phyloP scores from a whole-genome alignment of 2,113 vertebrate genomes.

The Cryptomyrus ogoouensis region DNA sequence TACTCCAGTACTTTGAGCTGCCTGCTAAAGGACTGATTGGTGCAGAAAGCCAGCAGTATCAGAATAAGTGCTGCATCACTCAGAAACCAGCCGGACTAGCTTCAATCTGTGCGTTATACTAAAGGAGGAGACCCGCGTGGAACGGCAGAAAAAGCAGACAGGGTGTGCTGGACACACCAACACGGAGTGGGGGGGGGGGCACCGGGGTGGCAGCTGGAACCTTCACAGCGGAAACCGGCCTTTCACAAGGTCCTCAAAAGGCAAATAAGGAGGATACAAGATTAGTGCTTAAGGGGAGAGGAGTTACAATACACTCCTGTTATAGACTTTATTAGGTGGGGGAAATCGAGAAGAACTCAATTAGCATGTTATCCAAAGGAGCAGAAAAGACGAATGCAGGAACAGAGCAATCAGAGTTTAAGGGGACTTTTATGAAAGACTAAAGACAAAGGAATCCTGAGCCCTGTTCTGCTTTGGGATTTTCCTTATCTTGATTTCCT shows the following conservation, averaged over 20 bases:
- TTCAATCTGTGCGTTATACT: background rate
- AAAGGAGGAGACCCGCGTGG: background rate
- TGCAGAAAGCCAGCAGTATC: background rate
- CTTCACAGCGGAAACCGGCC: background rate
- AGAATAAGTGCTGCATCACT: background rate
- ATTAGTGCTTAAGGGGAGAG: background rate
- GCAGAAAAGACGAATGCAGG: background rate
- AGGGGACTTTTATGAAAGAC: background rate
- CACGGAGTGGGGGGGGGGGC: background rate
- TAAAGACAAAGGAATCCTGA: background rate
- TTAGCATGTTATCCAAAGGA: background rate
- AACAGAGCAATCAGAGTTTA: background rate
- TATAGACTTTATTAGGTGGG: background rate
- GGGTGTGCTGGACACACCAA: background rate
- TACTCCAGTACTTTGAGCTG: background rate
- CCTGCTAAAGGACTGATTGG: background rate
- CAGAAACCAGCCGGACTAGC: background rate
- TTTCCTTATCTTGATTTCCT: background rate
- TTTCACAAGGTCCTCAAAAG: background rate
- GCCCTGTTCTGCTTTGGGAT: background rate
- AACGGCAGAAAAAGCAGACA: background rate
- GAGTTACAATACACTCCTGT: background rate
- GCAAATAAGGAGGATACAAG: background rate
- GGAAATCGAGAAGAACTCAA: background rate
- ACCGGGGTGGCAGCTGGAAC: background rate